Evolutionary conservation across 2,797 vertebrate genomes (phyloP).

Genomic region (Pipistrellus nathusii): DNA sequence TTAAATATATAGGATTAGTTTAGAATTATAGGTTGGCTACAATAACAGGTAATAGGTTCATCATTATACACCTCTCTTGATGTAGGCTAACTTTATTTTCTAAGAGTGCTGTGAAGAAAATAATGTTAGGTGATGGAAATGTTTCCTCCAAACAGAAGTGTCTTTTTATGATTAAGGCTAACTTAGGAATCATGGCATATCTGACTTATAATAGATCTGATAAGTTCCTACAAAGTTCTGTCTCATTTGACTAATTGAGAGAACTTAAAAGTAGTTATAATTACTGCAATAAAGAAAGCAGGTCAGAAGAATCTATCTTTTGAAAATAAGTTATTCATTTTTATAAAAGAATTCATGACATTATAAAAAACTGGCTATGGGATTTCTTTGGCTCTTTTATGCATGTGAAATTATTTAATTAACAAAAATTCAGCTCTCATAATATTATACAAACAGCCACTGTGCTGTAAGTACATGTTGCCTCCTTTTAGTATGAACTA

Average conservation of each 20-base stretch:
- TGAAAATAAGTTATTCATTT: conserved; percentile 3
- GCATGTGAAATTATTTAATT: conserved; percentile 14
- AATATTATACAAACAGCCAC: neutral
- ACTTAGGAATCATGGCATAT: conserved; percentile 12
- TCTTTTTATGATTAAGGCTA: conserved; percentile 10
- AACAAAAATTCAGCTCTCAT: neutral
- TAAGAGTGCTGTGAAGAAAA: neutral
- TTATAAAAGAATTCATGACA: conserved; percentile 35
- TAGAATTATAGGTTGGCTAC: neutral
- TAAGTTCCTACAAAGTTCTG: conserved; percentile 8
- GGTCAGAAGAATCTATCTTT: conserved; percentile 21
- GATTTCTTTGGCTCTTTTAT: conserved; percentile 6
- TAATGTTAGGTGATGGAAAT: conserved; percentile 17
- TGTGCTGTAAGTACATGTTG: neutral
- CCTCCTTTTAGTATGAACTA: neutral
- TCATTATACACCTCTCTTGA: neutral
- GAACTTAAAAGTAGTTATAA: conserved; percentile 1
- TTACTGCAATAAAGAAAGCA: conserved; percentile 6
- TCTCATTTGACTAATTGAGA: conserved; percentile 6
- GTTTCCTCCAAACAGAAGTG: neutral
- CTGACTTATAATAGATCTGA: neutral
- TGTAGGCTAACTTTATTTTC: conserved; percentile 29
- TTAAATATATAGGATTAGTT: neutral
- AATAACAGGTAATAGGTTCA: conserved; percentile 15
- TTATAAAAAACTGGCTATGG: neutral